These are phyloP conservation scores for Agrotis segetum DNA, from an alignment of 2,888 invertebrate genomes.

Conservation along the genomic window DNA sequence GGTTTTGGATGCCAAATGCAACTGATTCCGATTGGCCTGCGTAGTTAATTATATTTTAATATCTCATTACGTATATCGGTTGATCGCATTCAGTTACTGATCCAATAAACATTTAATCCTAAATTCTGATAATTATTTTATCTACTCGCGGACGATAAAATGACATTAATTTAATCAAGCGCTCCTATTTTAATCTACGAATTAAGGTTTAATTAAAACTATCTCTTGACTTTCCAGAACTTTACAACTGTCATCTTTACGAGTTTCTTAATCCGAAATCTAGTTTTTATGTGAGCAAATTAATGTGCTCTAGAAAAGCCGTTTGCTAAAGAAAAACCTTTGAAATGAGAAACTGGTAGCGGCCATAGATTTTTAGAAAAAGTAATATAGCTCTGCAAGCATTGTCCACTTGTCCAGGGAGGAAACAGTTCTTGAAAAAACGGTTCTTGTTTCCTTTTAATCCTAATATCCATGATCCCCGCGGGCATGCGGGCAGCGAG, in stretches of 20 bases:
- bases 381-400: too few relatives aligned
- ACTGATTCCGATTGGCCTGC: conserved; percentile 19
- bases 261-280: conserved; percentile 21
- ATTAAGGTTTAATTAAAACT: conserved; percentile 34
- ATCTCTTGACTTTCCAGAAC: conserved; percentile 2
- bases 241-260: conserved; percentile 35
- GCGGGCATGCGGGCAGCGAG: too few relatives aligned
- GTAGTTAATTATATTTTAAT: conserved; percentile 48
- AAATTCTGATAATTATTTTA: conserved; percentile 22
- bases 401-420: too few relatives aligned
- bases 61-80: conserved; percentile 38
- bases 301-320: not conserved
- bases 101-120: not conserved
- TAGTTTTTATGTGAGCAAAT: conserved; percentile 6
- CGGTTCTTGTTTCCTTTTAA: too few relatives aligned
- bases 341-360: not conserved
- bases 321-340: not conserved
- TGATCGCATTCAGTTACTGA: conserved; percentile 29
- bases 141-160: conserved; percentile 1
- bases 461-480: not conserved
- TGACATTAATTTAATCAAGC: conserved; percentile 10
- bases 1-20: conserved; percentile 54
- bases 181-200: conserved; percentile 1
- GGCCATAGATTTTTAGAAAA: too few relatives aligned
- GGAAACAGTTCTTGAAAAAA: too few relatives aligned